Conservation (phyloP, 2,888 invertebrate species). For the Beris chalybata region DNA sequence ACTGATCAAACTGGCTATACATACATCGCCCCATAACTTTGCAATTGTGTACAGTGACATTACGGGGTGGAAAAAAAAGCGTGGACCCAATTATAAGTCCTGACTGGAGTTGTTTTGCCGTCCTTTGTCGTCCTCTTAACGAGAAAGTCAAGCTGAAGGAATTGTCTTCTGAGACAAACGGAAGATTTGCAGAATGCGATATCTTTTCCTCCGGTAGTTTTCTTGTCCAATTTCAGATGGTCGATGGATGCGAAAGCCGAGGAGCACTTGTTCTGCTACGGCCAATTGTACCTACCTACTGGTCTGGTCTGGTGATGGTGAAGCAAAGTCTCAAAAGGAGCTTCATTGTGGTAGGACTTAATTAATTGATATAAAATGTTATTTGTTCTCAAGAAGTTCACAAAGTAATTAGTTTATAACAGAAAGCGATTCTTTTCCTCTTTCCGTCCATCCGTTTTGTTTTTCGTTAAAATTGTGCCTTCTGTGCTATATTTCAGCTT, state of each 20-base stretch:
- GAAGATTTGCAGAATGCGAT: conserved; percentile 6
- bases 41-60: too few species aligned
- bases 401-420: conserved; percentile 39
- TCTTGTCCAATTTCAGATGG: too few species aligned
- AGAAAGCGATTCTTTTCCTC: conserved; percentile 27
- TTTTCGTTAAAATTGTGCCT: too few species aligned
- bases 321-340: too few species aligned
- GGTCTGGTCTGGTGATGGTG: background rate
- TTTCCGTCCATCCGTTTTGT: too few species aligned
- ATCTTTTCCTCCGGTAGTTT: too few species aligned
- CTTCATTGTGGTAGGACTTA: conserved; percentile 32
- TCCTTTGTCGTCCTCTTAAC: too few species aligned
- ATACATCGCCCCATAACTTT: too few species aligned
- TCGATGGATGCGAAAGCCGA: too few species aligned
- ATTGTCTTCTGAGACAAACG: background rate
- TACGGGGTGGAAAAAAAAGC: background rate
- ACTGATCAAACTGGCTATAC: too few species aligned
- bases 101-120: conserved; percentile 23
- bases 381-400: conserved; percentile 37
- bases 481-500: too few species aligned
- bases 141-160: too few species aligned
- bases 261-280: background rate
- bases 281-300: background rate
- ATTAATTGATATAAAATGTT: conserved; percentile 40
- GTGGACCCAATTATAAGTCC: conserved; percentile 30